Evolutionary conservation across 2,113 vertebrate species (phyloP).

Genomic region (Syngnathus scovelli): DNA sequence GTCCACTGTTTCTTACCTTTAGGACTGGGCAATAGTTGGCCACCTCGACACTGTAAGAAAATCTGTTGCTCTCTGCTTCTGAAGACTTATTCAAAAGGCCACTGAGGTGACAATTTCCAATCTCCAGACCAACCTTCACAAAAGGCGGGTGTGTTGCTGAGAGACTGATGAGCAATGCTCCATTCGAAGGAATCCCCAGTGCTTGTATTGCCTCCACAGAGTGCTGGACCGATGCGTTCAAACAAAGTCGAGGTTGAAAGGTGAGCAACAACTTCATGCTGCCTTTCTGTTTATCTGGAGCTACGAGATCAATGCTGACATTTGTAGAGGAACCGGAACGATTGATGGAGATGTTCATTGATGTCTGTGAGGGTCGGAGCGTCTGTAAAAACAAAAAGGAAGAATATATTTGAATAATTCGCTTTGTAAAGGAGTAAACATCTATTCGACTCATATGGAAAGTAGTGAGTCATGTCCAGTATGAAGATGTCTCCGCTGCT

Average conservation of each 20-base stretch:
- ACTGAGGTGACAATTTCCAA: conserved; percentile 69
- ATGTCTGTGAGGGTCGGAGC: conserved; percentile 51
- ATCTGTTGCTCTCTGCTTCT: conserved; percentile 15
- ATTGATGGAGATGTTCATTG: conserved; percentile 63
- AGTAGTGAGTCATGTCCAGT: conserved; percentile 43
- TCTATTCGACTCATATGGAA: conserved; percentile 14
- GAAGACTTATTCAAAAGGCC: conserved; percentile 39
- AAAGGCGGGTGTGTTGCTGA: conserved; percentile 22
- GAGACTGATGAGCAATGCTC: conserved; percentile 50
- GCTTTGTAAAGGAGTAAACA: background rate
- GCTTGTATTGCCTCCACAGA: conserved; percentile 50
- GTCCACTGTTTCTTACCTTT: conserved; percentile 57
- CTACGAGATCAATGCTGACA: conserved; percentile 45
- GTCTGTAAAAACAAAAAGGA: conserved; percentile 44
- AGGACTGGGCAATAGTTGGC: conserved; percentile 63
- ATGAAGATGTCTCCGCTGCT: conserved; percentile 43
- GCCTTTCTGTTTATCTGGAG: conserved; percentile 37
- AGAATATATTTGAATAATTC: too few species aligned
- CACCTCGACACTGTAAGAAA: conserved; percentile 60
- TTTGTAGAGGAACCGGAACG: conserved; percentile 42
- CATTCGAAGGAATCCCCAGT: conserved; percentile 63
- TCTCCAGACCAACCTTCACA: conserved; percentile 49
- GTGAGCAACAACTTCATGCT: conserved; percentile 42
- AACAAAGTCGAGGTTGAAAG: conserved; percentile 16
- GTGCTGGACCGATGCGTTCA: conserved; percentile 61